Percentiles rank a stretch among this genome's conserved stretches.
These are phyloP conservation scores for Podarcis lilfordi DNA, from an alignment of 2,797 vertebrate genomes.

Conservation along the genomic window DNA sequence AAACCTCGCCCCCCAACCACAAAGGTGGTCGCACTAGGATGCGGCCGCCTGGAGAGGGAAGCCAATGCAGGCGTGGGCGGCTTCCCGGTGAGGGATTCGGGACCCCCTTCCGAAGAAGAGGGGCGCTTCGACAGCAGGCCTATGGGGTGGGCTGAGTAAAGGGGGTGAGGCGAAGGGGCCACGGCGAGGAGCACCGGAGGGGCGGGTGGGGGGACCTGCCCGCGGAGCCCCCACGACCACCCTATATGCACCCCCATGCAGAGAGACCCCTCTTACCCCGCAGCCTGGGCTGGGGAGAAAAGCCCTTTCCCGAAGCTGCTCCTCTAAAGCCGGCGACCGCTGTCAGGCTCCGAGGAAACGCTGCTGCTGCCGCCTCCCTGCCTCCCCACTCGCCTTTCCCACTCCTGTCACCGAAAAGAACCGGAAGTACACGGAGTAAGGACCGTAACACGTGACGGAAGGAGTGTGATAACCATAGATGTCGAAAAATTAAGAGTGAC, in stretches of 20 bases:
- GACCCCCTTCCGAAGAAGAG: not conserved
- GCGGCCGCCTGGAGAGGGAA: too few species aligned
- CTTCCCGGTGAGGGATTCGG: not conserved
- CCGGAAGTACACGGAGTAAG: not conserved
- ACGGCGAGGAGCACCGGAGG: too few species aligned
- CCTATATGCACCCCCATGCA: too few species aligned
- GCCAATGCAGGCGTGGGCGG: not conserved
- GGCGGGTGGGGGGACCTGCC: not conserved
- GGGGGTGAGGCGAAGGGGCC: not conserved
- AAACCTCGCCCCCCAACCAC: too few species aligned
- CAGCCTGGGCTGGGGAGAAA: not conserved
- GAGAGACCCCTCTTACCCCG: not conserved
- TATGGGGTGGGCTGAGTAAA: too few species aligned
- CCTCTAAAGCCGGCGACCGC: not conserved
- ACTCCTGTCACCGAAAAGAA: not conserved
- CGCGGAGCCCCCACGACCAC: not conserved
- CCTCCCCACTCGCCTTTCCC: not conserved
- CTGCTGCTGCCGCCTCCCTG: not conserved
- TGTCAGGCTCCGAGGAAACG: not conserved
- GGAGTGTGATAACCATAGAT: too few species aligned
- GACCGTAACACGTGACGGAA: too few species aligned
- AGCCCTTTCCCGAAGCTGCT: not conserved
- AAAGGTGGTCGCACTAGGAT: too few species aligned
- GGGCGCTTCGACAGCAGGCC: not conserved
- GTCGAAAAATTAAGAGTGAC: not conserved